Evolutionary conservation across 2,888 invertebrate species (phyloP), one percentile per base, ranked within the genome.

Genomic region (Eutolmus rufibarbis): DNA sequence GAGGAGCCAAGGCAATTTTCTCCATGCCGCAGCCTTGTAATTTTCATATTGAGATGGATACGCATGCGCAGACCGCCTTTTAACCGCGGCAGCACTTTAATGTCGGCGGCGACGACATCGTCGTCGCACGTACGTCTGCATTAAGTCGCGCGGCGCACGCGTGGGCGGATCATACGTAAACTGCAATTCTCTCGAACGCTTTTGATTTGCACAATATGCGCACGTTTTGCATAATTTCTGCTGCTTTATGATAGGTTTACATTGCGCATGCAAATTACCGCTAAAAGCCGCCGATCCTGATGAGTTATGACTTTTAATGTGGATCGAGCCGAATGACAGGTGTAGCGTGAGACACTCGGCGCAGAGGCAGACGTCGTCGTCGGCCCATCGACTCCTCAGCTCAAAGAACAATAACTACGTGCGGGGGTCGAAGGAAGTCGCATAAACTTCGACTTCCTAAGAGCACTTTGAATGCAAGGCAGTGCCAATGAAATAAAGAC

Each of bases 171-270:
- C 57, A 40, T 82, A n/a, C 57, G 19, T 66, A n/a, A 23, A 37
- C 12, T 82, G 82, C 66, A 82, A 37, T 82, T 82, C 66, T 4
- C 8, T 43, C 43, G 85, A 85, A 85, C 85, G 19, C 31, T 74
- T 85, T 74, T 74, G 74, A 85, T 85, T 31, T 74, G 74, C 85
- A 85, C 74, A 85, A 85, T 85, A 66, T 66, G 66, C 82, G 46
- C 74, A 43, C 66, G 19, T 85, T 85, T 85, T 85, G 85, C 74
- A 85, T 85, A 85, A 82, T 85, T 85, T 85, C 16, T 74, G 74
- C 85, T 85, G 74, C 46, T 85, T 85, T 85, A 85, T 74, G 85
- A 46, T 28, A 43, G 74, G 74, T 85, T 85, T 85, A 85, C 85
- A 85, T n/a, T 74, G 74, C 74, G 85, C 43, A 85, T 85, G 74